These are phyloP conservation scores for Torymus texanus DNA, from an alignment of 2,888 invertebrate genomes.

Conservation along the genomic window DNA sequence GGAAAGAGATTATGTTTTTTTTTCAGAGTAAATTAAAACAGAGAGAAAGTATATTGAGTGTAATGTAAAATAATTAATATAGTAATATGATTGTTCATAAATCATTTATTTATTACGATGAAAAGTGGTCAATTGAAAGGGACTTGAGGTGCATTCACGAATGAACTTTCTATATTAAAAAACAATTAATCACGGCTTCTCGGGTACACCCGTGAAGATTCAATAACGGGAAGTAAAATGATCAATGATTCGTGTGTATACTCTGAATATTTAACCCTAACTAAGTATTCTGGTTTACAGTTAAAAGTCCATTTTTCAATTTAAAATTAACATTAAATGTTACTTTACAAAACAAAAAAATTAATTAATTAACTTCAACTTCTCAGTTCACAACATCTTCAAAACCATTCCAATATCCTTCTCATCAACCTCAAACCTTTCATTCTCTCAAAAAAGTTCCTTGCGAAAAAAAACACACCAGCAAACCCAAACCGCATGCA, in stretches of 20 bases:
- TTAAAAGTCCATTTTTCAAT: conserved; percentile 23
- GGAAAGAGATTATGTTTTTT: too few species aligned
- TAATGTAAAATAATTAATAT: background rate
- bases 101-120: background rate
- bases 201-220: conserved; percentile 39
- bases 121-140: conserved; percentile 10
- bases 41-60: background rate
- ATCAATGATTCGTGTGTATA: conserved; percentile 36
- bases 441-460: too few species aligned
- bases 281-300: conserved; percentile 1
- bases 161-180: conserved; percentile 48
- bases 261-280: conserved; percentile 4
- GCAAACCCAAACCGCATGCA: too few species aligned
- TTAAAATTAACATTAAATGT: conserved; percentile 10
- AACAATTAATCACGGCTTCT: conserved; percentile 50
- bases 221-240: conserved; percentile 50
- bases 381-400: too few species aligned
- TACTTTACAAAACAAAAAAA: too few species aligned
- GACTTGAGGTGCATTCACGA: conserved; percentile 11
- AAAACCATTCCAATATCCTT: too few species aligned
- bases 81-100: background rate
- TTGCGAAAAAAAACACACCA: too few species aligned
- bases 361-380: too few species aligned
- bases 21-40: too few species aligned
- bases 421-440: too few species aligned